Base-by-base conservation (phyloP, 1,140 invertebrate genomes). In the Acromyrmex heyeri region DNA sequence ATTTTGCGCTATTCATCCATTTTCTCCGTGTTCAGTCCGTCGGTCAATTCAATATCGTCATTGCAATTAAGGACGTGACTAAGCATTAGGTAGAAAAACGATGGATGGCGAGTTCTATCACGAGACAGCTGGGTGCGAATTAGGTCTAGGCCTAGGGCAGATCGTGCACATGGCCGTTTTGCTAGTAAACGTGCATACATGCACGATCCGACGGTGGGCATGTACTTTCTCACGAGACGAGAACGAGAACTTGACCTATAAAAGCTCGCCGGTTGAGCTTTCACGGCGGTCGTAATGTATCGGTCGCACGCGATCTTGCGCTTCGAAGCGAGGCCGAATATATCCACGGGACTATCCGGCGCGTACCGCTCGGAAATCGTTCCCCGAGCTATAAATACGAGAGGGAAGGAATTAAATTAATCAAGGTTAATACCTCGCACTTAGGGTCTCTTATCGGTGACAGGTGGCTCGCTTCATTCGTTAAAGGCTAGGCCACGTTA, bases 221-320 rank as follows among this genome's bases (percentile, higher is more conserved):
- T 81, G n/a, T 18, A 55, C 85, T 73, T 86, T 86, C 83, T 64
- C 79, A 70, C 76, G 76, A 87, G 89, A 91, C 90, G 64, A 67
- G 24, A 87, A 81, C 88, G 85, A 85, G 93, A 94, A 93, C 92
- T 93, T 94, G 93, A 94, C 93, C 93, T 93, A 94, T 92, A 93
- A 94, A 94, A 90, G 89, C 89, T 91, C 72, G 69, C 86, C 30
- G 86, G 78, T 65, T 85, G 75, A 91, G 90, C 91, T 93, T 88
- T 88, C 89, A 65, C 86, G 88, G 86, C 78, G 88, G 85, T 91
- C 89, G 85, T 91, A 92, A 91, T 91, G 89, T 78, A 38, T 85
- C 86, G 89, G 85, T 59, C 67, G 90, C 93, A 94, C 93, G 93
- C 93, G 93, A 94, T 92, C 85, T 72, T 59, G 67, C 83, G 88